A percentile compares a stretch with the other conserved stretches of the same genome.
Evolutionary conservation across 2,113 vertebrate genomes (phyloP).

Genomic region (Tautogolabrus adspersus): DNA sequence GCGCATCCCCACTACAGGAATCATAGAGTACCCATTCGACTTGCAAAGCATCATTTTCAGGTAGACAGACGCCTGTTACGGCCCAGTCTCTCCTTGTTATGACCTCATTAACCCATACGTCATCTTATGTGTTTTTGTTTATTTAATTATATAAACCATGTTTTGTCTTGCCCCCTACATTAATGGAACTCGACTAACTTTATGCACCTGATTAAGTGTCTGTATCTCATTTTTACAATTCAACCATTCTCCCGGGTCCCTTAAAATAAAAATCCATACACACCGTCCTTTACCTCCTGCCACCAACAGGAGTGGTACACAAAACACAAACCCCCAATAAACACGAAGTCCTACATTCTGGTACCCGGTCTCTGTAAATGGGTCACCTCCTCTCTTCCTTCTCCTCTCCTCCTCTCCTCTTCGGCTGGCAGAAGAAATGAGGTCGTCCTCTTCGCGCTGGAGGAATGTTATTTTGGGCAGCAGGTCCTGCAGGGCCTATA

Average conservation of each 20-base stretch:
- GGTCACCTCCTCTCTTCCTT: conserved; percentile 76
- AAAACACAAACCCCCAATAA: conserved; percentile 44
- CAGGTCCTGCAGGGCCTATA: conserved; percentile 84
- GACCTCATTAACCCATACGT: conserved; percentile 42
- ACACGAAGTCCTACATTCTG: conserved; percentile 77
- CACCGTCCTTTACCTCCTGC: conserved; percentile 34
- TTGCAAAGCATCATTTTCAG: conserved; percentile 99
- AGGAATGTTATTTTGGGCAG: conserved; percentile 84
- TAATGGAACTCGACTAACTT: not conserved
- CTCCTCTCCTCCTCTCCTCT: conserved; percentile 65
- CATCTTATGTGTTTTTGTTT: conserved; percentile 41
- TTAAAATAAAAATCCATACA: conserved; percentile 1
- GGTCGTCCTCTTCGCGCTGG: conserved; percentile 81
- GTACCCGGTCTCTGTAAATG: conserved; percentile 75
- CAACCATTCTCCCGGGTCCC: not conserved
- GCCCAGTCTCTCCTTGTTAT: conserved; percentile 35
- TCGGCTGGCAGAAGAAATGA: conserved; percentile 82
- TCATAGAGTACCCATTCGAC: conserved; percentile 99
- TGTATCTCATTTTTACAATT: conserved; percentile 5
- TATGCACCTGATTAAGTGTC: not conserved
- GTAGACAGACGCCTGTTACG: conserved; percentile 79
- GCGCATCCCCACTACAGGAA: conserved; percentile 97
- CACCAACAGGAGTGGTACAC: conserved; percentile 25
- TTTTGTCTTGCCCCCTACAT: conserved; percentile 1
- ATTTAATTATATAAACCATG: conserved; percentile 3